phyloP scores from a whole-genome alignment of 2,797 vertebrate species.

The Darevskia nairensis region DNA sequence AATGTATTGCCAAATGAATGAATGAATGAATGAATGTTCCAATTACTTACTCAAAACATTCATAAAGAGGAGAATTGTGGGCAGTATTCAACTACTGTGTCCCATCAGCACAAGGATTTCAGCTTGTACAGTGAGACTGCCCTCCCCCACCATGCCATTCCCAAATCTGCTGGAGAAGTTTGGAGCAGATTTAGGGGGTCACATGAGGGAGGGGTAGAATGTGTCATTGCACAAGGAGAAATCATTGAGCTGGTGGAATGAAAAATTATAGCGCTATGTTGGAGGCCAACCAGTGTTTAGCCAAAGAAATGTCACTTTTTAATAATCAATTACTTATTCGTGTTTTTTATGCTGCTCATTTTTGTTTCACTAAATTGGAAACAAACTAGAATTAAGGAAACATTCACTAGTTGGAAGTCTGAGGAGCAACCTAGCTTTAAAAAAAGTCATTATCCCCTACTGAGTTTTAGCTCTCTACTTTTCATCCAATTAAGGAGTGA shows the following conservation, averaged over 20 bases:
- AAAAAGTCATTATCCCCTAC: constrained; percentile 41
- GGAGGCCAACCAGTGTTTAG: constrained; percentile 49
- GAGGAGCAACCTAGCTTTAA: constrained; percentile 73
- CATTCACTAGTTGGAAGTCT: constrained; percentile 60
- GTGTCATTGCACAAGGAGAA: too few species aligned
- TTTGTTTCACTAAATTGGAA: too few species aligned
- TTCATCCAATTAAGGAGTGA: not conserved
- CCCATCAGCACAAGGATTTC: too few species aligned
- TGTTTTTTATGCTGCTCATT: too few species aligned
- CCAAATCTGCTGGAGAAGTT: too few species aligned
- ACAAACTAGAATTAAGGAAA: constrained; percentile 60
- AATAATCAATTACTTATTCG: constrained; percentile 72
- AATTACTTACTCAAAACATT: constrained; percentile 63
- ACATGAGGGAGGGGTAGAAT: too few species aligned
- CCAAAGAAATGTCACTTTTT: constrained; percentile 63
- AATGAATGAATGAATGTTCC: constrained; percentile 35
- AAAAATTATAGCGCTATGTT: too few species aligned
- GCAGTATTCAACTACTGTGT: too few species aligned
- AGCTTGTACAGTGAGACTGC: too few species aligned
- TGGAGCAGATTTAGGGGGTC: too few species aligned
- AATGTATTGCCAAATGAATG: constrained; percentile 49
- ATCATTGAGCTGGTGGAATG: too few species aligned
- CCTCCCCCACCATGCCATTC: too few species aligned
- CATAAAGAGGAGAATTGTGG: not conserved
- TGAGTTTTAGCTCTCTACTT: not conserved